These are phyloP conservation scores for Enteromius viviparus DNA, from an alignment of 2,797 vertebrate species.

Conservation along the genomic window DNA sequence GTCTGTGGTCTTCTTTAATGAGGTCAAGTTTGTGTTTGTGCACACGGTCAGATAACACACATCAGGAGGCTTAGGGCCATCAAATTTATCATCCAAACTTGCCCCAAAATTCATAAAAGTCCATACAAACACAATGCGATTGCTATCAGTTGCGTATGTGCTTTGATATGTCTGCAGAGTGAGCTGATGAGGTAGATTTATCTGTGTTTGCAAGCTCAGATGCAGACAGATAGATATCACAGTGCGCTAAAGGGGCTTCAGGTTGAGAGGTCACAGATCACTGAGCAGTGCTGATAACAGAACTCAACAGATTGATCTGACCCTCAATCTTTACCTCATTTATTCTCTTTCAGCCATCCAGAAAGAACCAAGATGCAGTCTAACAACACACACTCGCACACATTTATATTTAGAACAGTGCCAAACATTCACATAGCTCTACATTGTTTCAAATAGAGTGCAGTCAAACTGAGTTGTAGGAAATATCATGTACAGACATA, in stretches of 20 bases:
- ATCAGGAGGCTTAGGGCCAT: constrained; percentile 5
- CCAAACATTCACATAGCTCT: neutral
- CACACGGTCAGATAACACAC: constrained; percentile 1
- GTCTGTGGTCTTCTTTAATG: neutral
- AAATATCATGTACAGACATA: constrained; percentile 36
- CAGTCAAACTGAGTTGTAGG: neutral
- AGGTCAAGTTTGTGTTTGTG: constrained; percentile 4
- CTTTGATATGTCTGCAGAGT: constrained; percentile 39
- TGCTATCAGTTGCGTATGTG: constrained; percentile 31
- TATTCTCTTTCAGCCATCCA: constrained; percentile 68
- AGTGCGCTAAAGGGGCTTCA: constrained; percentile 66
- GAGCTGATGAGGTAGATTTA: constrained; percentile 46
- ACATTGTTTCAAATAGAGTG: constrained; percentile 20
- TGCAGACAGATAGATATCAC: constrained; percentile 75
- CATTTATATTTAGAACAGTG: neutral
- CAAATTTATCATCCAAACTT: constrained; percentile 32
- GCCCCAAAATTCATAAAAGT: constrained; percentile 17
- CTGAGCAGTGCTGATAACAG: constrained; percentile 70
- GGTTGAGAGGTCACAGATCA: constrained; percentile 69
- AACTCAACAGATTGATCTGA: constrained; percentile 55
- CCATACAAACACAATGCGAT: constrained; percentile 38
- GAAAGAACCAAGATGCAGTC: constrained; percentile 77
- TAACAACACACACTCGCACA: constrained; percentile 23
- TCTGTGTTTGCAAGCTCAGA: constrained; percentile 37
- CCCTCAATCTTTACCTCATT: constrained; percentile 43